A percentile compares a stretch with the other conserved stretches of the same genome.
Evolutionary conservation across 2,797 vertebrate genomes (phyloP).

Genomic region (Siniperca obscura): DNA sequence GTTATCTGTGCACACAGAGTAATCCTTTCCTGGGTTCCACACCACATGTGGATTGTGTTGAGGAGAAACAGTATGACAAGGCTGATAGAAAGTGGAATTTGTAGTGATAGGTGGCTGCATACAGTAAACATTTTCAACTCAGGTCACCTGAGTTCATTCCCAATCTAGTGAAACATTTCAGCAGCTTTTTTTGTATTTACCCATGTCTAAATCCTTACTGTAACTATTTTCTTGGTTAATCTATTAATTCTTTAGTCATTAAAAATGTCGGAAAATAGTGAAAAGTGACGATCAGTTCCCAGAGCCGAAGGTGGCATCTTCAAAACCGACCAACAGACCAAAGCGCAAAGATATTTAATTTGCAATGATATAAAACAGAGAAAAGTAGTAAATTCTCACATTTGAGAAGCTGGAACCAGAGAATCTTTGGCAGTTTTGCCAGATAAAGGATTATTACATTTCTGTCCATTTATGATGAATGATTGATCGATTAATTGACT

Average conservation of each 20-base stretch:
- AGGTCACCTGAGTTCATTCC: background rate
- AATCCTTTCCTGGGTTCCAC: conserved; percentile 16
- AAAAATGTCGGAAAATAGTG: background rate
- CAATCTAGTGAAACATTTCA: background rate
- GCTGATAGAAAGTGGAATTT: background rate
- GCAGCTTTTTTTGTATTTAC: background rate
- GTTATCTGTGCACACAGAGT: conserved; percentile 11
- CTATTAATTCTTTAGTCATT: background rate
- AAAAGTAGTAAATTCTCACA: background rate
- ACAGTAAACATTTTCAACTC: background rate
- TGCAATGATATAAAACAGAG: background rate
- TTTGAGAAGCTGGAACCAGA: background rate
- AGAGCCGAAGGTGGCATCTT: background rate
- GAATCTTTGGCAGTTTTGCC: background rate
- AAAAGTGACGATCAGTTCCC: no score
- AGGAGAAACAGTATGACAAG: conserved; percentile 7
- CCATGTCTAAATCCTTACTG: background rate
- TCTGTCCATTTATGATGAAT: no score
- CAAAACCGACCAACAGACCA: no score
- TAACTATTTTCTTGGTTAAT: background rate
- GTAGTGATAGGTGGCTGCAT: background rate
- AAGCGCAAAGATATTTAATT: background rate
- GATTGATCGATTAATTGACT: no score
- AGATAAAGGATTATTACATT: background rate
- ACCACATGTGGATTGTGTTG: conserved; percentile 16